These are phyloP conservation scores for Diploptera punctata DNA, from an alignment of 2,888 invertebrate species.

Conservation along the genomic window DNA sequence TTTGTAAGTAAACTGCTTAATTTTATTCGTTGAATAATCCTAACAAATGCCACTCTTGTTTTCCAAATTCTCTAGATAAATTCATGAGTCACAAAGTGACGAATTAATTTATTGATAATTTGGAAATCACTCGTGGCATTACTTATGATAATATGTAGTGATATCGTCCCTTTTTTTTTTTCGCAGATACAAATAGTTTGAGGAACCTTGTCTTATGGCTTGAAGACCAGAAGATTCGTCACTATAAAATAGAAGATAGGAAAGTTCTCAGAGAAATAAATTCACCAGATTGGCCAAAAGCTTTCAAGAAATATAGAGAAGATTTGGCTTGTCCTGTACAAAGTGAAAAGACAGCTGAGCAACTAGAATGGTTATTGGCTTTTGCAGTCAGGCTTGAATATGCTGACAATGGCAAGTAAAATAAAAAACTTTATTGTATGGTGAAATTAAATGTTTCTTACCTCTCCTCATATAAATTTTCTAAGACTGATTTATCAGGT, in stretches of 20 bases:
- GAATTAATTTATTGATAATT: too few relatives aligned
- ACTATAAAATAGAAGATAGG: constrained; percentile 84
- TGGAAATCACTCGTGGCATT: too few relatives aligned
- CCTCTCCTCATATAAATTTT: too few relatives aligned
- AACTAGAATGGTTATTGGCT: constrained; percentile 85
- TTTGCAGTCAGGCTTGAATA: constrained; percentile 85
- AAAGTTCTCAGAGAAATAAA: constrained; percentile 72
- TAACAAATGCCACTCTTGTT: too few relatives aligned
- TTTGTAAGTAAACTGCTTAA: too few relatives aligned
- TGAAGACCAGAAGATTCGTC: constrained; percentile 92
- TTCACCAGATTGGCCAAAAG: constrained; percentile 71
- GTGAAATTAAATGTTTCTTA: too few relatives aligned
- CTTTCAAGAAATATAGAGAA: constrained; percentile 74
- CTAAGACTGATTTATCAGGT: too few relatives aligned
- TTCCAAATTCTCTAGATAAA: too few relatives aligned
- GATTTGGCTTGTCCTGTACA: constrained; percentile 77
- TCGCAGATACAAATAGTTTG: constrained; percentile 79
- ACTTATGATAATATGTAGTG: too few relatives aligned
- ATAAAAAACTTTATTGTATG: too few relatives aligned
- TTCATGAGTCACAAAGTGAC: too few relatives aligned
- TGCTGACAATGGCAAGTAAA: constrained; percentile 72
- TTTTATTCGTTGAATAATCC: too few relatives aligned
- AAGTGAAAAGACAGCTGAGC: constrained; percentile 65
- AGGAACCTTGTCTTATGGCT: constrained; percentile 86
- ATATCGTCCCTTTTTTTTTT: not conserved